A percentile compares a stretch with the other conserved stretches of the same genome.
These are phyloP conservation scores for Semnopithecus entellus DNA, from an alignment of 2,113 vertebrate genomes.

Conservation along the genomic window DNA sequence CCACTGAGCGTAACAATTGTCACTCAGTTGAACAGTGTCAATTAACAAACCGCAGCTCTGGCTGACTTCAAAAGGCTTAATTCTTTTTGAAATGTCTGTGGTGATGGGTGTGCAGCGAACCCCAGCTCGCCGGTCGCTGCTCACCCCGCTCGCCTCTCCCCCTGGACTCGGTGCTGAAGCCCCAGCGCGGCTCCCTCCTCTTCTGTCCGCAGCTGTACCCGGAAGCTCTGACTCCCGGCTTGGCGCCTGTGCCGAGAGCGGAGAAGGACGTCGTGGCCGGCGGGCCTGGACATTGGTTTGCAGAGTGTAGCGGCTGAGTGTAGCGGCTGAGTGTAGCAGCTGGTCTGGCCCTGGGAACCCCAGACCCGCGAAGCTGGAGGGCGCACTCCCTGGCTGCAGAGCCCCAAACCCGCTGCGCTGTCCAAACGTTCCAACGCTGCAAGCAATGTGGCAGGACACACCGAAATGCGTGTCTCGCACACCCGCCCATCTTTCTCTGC, in stretches of 20 bases:
- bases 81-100: neutral
- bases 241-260: neutral
- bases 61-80: neutral
- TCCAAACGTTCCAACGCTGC: neutral
- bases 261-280: neutral
- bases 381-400: rapidly evolving
- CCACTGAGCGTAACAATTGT: neutral
- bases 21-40: neutral
- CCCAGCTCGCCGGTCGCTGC: neutral
- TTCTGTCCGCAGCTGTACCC: neutral
- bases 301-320: neutral
- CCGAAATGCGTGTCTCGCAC: neutral
- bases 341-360: neutral
- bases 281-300: neutral
- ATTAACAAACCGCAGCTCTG: neutral
- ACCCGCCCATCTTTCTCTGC: neutral
- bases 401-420: rapidly evolving
- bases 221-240: neutral
- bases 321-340: neutral
- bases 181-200: neutral
- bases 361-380: neutral
- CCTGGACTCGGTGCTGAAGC: neutral
- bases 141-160: neutral
- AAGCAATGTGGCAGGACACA: neutral
- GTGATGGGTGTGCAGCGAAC: neutral